phyloP scores from a whole-genome alignment of 2,797 vertebrate species.

The Tangara arthus region DNA sequence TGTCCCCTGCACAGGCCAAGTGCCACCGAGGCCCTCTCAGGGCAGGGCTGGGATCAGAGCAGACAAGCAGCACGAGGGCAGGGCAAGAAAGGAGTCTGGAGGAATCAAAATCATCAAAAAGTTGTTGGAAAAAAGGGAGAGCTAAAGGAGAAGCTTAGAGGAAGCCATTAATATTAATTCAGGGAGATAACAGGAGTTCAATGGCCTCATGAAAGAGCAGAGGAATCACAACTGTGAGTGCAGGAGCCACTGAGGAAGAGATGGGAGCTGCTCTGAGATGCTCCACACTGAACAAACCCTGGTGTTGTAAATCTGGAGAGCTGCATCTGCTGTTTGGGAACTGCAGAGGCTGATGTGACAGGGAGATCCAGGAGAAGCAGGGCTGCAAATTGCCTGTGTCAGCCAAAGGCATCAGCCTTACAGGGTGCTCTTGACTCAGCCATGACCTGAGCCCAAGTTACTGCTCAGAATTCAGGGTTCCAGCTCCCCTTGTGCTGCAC shows the following conservation, averaged over 20 bases:
- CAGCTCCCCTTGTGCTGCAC: not conserved
- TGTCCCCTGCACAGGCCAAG: not conserved
- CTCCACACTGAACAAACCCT: not conserved
- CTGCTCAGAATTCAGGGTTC: not conserved
- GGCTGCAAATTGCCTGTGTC: not conserved
- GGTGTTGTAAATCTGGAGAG: not conserved
- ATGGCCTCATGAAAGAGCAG: not conserved
- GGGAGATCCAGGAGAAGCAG: not conserved
- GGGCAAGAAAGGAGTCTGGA: not conserved
- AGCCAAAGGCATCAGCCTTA: not conserved
- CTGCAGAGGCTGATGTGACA: not conserved
- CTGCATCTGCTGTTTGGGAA: not conserved
- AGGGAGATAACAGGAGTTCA: conserved; percentile 16
- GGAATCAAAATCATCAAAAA: not conserved
- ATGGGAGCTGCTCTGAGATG: not conserved
- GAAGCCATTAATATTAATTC: conserved; percentile 30
- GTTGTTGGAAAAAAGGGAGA: not conserved
- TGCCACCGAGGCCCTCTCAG: not conserved
- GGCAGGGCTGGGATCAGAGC: not conserved
- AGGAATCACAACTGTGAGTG: not conserved
- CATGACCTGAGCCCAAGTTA: rapidly evolving
- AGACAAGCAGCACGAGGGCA: not conserved
- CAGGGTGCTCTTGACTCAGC: rapidly evolving
- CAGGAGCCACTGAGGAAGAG: not conserved
- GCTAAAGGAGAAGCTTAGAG: not conserved